Evolutionary conservation across 2,797 vertebrate species (phyloP).

Genomic region (Poliocrania exsul): DNA sequence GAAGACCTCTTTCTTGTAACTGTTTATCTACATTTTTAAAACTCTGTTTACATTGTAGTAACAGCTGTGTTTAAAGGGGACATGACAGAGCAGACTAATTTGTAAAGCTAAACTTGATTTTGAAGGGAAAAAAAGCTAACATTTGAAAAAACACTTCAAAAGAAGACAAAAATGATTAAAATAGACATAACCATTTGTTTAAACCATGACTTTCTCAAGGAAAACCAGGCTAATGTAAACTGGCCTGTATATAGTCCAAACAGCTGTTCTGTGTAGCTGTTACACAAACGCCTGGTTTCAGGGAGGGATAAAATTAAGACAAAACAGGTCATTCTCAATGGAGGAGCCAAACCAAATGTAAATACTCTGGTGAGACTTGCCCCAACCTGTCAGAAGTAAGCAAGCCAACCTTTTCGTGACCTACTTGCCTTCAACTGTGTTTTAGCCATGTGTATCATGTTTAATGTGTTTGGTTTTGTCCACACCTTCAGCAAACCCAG

Average conservation of each 20-base stretch:
- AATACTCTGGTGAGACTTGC: background rate
- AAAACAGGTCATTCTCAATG: constrained; percentile 59
- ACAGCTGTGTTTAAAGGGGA: constrained; percentile 84
- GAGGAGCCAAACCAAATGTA: background rate
- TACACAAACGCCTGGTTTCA: constrained; percentile 33
- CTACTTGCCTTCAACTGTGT: background rate
- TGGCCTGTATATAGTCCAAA: constrained; percentile 63
- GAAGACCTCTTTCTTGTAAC: constrained; percentile 75
- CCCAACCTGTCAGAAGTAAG: background rate
- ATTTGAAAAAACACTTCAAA: constrained; percentile 83
- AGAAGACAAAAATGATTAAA: constrained; percentile 84
- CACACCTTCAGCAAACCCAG: background rate
- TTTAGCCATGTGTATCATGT: background rate
- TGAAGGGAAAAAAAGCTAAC: constrained; percentile 68
- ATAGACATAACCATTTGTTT: constrained; percentile 85
- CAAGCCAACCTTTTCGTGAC: background rate
- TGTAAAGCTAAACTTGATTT: constrained; percentile 81
- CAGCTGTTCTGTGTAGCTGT: constrained; percentile 77
- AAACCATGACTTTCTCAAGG: constrained; percentile 83
- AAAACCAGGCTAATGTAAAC: constrained; percentile 82
- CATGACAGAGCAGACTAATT: constrained; percentile 80
- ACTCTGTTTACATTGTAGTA: constrained; percentile 79
- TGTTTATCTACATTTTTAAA: constrained; percentile 80
- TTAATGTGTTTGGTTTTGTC: constrained; percentile 33
- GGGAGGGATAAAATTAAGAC: constrained; percentile 51